Evolutionary conservation across 1,140 invertebrate genomes (phyloP).

Genomic region (Brevipalpus yothersi): DNA sequence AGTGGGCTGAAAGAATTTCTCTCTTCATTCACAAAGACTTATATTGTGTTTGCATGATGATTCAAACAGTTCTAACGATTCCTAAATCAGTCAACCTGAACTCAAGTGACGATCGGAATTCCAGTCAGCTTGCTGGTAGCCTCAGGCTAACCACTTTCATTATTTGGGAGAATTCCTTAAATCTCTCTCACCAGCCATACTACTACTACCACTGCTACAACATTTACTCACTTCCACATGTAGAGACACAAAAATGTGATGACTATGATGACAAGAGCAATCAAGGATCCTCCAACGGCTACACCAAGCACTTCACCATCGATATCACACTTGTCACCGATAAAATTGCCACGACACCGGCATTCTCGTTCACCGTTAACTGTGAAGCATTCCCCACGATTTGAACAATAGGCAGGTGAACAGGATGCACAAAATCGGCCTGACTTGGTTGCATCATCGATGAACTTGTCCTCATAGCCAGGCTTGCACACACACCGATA

Average conservation of each 20-base stretch:
- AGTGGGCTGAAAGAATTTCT: no score
- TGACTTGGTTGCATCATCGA: conserved; percentile 33
- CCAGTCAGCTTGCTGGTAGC: no score
- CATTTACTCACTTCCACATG: conserved; percentile 49
- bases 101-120: no score
- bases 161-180: not conserved
- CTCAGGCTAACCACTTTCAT: no score
- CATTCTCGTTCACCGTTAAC: conserved; percentile 44
- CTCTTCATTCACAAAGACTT: no score
- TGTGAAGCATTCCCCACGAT: conserved; percentile 52
- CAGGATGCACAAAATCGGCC: conserved; percentile 47
- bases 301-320: conserved; percentile 74
- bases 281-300: conserved; percentile 60
- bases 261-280: conserved; percentile 61
- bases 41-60: no score
- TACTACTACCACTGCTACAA: no score
- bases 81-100: no score
- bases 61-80: no score
- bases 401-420: conserved; percentile 42
- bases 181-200: not conserved
- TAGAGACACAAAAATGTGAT: conserved; percentile 59
- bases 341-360: conserved; percentile 34
- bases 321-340: conserved; percentile 60
- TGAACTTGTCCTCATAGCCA: conserved; percentile 32
- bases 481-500: conserved; percentile 58